A percentile compares a stretch with the other conserved stretches of the same genome.
phyloP scores from a whole-genome alignment of 2,113 vertebrate genomes.

The Nannospalax galili region DNA sequence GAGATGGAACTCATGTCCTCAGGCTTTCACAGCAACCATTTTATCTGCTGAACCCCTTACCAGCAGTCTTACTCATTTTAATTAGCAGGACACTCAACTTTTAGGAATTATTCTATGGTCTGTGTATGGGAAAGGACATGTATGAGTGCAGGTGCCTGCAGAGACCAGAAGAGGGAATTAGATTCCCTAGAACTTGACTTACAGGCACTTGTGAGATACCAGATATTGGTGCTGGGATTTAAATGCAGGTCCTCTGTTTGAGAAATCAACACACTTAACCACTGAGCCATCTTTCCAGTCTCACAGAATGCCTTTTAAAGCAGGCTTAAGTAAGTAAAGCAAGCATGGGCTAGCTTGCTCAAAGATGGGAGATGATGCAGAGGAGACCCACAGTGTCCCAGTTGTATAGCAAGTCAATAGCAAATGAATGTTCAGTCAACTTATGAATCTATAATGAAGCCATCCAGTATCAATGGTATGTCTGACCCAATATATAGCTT shows the following conservation, averaged over 20 bases:
- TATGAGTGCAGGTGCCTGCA: neutral
- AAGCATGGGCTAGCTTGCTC: neutral
- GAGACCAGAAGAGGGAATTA: neutral
- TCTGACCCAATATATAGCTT: neutral
- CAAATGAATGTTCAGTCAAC: neutral
- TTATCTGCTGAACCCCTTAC: neutral
- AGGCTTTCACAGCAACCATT: no score
- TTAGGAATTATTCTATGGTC: neutral
- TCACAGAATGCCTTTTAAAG: slow-evolving; percentile 30
- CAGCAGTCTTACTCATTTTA: neutral
- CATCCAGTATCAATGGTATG: neutral
- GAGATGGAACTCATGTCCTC: neutral
- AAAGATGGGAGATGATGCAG: neutral
- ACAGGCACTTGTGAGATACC: neutral
- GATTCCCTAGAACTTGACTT: neutral
- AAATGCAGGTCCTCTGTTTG: neutral
- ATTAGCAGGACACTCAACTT: neutral
- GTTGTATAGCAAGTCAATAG: neutral
- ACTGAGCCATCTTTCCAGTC: neutral
- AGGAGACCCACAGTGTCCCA: neutral
- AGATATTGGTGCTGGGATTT: neutral
- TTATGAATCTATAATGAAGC: neutral
- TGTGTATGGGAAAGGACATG: neutral
- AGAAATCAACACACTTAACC: neutral
- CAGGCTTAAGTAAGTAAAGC: slow-evolving; percentile 20